A percentile compares a stretch with the other conserved stretches of the same genome.
Evolutionary conservation across 2,888 invertebrate genomes (phyloP).

Genomic region (Rhabditoides inermis): DNA sequence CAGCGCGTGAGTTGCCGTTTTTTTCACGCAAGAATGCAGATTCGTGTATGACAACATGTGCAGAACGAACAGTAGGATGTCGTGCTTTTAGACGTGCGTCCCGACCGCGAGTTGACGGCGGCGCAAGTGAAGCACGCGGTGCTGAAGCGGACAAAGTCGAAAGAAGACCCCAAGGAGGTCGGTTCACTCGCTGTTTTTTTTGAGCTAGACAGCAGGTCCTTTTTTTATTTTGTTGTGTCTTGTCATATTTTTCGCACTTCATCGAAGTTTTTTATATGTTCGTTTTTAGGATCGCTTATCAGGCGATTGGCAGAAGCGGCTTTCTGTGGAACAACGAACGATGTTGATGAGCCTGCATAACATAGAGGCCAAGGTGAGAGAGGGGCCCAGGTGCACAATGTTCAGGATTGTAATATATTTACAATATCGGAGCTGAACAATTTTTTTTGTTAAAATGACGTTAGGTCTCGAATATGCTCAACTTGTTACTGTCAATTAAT

Average conservation of each 20-base stretch:
- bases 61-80: neutral
- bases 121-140: constrained; percentile 5
- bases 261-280: neutral
- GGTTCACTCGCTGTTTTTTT: too few relatives aligned
- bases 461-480: too few relatives aligned
- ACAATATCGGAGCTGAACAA: neutral
- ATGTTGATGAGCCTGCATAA: constrained; percentile 45
- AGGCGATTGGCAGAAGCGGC: constrained; percentile 38
- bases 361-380: constrained; percentile 41
- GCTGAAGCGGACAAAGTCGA: constrained; percentile 5
- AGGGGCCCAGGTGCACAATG: neutral
- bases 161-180: constrained; percentile 12
- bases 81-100: constrained; percentile 34
- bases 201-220: neutral
- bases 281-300: neutral
- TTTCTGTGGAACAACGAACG: constrained; percentile 47
- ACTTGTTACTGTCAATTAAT: too few relatives aligned
- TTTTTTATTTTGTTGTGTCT: neutral
- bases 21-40: neutral
- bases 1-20: constrained; percentile 24
- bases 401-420: neutral
- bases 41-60: neutral
- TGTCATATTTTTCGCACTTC: too few relatives aligned
- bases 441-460: neutral
- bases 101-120: constrained; percentile 40